A percentile compares a stretch with the other conserved stretches of the same genome.
Conservation (phyloP, 2,113 vertebrate species). For the Sceloporus undulatus region DNA sequence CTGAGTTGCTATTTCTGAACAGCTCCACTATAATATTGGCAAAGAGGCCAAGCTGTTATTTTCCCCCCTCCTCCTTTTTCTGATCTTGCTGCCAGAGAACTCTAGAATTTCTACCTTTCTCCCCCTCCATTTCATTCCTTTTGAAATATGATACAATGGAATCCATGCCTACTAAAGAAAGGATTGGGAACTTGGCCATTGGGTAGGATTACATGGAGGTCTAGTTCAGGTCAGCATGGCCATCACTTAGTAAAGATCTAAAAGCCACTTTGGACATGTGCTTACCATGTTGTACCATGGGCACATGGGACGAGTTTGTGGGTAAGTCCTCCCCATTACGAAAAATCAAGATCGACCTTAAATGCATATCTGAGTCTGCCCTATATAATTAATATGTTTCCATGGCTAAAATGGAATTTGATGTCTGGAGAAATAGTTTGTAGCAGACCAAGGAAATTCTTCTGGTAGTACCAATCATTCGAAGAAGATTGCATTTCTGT, state of each 20-base stretch:
- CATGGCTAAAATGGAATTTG: background rate
- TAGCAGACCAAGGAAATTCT: background rate
- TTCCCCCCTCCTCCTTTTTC: background rate
- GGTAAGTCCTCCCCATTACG: background rate
- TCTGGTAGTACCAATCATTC: background rate
- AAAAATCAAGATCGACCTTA: background rate
- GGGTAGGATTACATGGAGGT: background rate
- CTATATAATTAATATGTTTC: background rate
- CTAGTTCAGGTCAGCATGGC: background rate
- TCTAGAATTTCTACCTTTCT: constrained; percentile 36
- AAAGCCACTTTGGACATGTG: background rate
- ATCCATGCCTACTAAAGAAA: constrained; percentile 30
- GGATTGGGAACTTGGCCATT: background rate
- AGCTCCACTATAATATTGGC: constrained; percentile 12
- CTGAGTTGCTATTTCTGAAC: constrained; percentile 14
- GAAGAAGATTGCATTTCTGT: background rate
- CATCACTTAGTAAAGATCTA: background rate
- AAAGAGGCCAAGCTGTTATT: background rate
- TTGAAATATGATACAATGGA: constrained; percentile 15
- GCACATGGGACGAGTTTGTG: background rate
- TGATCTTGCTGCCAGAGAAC: background rate
- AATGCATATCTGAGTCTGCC: background rate
- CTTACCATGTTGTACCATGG: background rate
- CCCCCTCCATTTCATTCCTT: constrained; percentile 24
- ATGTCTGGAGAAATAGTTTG: background rate